phyloP scores from a whole-genome alignment of 2,888 invertebrate genomes.

The Callinectes sapidus region DNA sequence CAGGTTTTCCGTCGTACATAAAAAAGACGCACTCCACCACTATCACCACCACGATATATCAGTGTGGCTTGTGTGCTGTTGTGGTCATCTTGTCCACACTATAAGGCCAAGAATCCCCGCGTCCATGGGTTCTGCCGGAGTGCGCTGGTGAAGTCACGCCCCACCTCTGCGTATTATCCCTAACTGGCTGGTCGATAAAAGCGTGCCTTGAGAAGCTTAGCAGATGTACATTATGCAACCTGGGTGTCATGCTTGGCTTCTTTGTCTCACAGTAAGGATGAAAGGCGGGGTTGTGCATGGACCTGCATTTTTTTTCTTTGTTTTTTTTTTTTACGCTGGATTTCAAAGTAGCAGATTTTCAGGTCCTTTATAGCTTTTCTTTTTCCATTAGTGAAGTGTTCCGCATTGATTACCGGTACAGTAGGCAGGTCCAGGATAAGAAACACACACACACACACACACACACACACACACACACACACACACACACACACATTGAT shows the following conservation, averaged over 20 bases:
- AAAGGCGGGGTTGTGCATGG: not conserved
- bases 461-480: conserved; percentile 16
- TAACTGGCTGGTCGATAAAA: not conserved
- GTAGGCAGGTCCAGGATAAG: too few species aligned
- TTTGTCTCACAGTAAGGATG: not conserved
- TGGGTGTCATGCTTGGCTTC: not conserved
- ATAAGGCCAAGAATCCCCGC: not conserved
- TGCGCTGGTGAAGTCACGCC: not conserved
- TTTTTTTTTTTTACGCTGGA: too few species aligned
- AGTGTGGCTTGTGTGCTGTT: too few species aligned
- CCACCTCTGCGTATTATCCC: not conserved
- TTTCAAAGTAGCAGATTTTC: too few species aligned
- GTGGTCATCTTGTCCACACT: too few species aligned
- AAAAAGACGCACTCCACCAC: too few species aligned
- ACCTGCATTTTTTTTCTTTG: too few species aligned
- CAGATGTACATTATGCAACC: not conserved
- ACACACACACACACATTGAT: not conserved
- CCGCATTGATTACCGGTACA: too few species aligned
- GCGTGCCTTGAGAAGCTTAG: not conserved
- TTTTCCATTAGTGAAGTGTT: too few species aligned
- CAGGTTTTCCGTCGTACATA: too few species aligned
- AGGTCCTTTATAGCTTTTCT: not conserved
- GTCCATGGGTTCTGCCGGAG: not conserved
- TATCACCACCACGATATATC: too few species aligned
- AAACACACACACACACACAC: conserved; percentile 14